phyloP scores from a whole-genome alignment of 2,113 vertebrate genomes.

The Protomyctophum bolini region DNA sequence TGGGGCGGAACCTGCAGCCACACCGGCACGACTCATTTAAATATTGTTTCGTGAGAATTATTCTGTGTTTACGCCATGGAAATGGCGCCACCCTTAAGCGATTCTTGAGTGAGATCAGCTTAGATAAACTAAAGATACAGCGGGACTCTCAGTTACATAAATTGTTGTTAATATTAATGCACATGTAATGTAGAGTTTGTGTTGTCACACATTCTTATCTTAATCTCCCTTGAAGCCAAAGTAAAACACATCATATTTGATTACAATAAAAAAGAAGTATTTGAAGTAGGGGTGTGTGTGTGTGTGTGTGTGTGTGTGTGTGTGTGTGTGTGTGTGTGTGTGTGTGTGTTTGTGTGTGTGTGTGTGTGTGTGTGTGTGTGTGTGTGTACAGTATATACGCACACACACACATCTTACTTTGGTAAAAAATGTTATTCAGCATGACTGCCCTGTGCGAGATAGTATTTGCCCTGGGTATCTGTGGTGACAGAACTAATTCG shows the following conservation, averaged over 20 bases:
- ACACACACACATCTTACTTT: neutral
- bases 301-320: no score
- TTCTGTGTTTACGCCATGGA: neutral
- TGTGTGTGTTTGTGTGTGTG: no score
- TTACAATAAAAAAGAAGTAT: slow-evolving; percentile 80
- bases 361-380: no score
- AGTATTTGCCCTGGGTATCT: slow-evolving; percentile 6
- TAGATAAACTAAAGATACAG: neutral
- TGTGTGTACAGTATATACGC: no score
- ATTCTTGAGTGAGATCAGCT: neutral
- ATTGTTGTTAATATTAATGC: slow-evolving; percentile 45
- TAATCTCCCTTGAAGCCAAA: slow-evolving; percentile 57
- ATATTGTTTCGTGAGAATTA: neutral
- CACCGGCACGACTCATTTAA: neutral
- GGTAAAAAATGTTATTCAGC: slow-evolving; percentile 5
- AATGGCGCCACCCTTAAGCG: neutral
- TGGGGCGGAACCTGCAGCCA: neutral
- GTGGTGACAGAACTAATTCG: slow-evolving; percentile 11
- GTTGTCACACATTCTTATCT: slow-evolving; percentile 28
- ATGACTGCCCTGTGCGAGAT: slow-evolving; percentile 48
- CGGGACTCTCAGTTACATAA: neutral
- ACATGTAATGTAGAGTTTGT: slow-evolving; percentile 46
- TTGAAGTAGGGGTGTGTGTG: neutral
- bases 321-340: no score
- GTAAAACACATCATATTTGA: slow-evolving; percentile 39